Percentiles rank a stretch among this genome's conserved stretches.
phyloP scores from a whole-genome alignment of 1,140 invertebrate genomes.

The Caenorhabditis briggsae region DNA sequence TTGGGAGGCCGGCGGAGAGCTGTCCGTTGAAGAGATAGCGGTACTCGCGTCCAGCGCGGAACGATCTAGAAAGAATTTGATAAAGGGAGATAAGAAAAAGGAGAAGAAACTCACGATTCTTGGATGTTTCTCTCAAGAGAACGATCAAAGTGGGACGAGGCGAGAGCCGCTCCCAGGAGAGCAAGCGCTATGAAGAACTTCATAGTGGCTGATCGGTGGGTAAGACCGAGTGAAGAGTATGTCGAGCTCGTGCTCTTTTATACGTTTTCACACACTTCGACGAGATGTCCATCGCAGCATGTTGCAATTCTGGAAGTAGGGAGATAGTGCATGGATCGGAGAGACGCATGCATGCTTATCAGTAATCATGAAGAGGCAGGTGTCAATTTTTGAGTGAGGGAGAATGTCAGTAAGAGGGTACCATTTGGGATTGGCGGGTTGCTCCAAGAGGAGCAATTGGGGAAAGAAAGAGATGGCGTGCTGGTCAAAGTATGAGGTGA shows the following conservation, averaged over 20 bases:
- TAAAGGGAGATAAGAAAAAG: too few relatives aligned
- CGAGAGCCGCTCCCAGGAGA: conserved; percentile 42
- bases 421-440: conserved; percentile 51
- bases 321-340: conserved; percentile 17
- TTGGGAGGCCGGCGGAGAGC: conserved; percentile 60
- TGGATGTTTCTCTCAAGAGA: conserved; percentile 30
- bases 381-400: conserved; percentile 48
- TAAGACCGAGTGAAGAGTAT: conserved; percentile 37
- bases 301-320: conserved; percentile 38
- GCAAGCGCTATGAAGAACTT: conserved; percentile 50
- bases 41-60: conserved; percentile 56
- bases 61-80: conserved; percentile 17
- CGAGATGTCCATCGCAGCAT: conserved; percentile 52
- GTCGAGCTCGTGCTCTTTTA: conserved; percentile 34
- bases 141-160: conserved; percentile 36
- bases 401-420: conserved; percentile 37
- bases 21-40: conserved; percentile 63
- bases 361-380: conserved; percentile 14
- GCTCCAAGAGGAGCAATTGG: not conserved
- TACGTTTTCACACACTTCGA: conserved; percentile 33
- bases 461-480: not conserved
- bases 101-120: conserved; percentile 44
- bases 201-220: conserved; percentile 23
- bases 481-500: conserved; percentile 24
- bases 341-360: conserved; percentile 35